A percentile compares a stretch with the other conserved stretches of the same genome.
These are phyloP conservation scores for Chironomus riparius DNA, from an alignment of 2,888 invertebrate species.

Conservation along the genomic window DNA sequence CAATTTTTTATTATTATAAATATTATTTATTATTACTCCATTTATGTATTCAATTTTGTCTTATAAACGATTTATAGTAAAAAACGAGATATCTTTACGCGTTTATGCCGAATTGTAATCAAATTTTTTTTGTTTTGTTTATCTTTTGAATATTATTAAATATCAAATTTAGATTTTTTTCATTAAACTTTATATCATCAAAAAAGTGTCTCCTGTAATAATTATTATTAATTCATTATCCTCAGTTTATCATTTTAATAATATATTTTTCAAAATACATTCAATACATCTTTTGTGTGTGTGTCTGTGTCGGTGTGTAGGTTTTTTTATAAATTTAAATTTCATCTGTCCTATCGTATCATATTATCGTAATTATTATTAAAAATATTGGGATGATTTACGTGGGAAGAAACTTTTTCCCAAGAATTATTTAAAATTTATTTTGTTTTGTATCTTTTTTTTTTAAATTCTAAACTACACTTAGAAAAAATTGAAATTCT, in stretches of 20 bases:
- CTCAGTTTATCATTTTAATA: background rate
- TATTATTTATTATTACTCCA: background rate
- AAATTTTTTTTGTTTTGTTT: background rate
- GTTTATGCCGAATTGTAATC: conserved; percentile 1
- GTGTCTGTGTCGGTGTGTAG: too few relatives aligned
- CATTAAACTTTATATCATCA: background rate
- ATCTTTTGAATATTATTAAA: conserved; percentile 1
- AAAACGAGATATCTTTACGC: conserved; percentile 14
- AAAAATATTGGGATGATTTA: too few relatives aligned
- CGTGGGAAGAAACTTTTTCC: too few relatives aligned
- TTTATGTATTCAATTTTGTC: background rate
- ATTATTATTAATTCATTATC: conserved; percentile 6
- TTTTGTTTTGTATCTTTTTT: too few relatives aligned
- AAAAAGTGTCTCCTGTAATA: conserved; percentile 18
- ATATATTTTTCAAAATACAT: background rate
- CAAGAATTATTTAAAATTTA: too few relatives aligned
- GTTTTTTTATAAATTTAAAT: too few relatives aligned
- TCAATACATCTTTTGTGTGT: background rate
- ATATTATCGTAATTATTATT: too few relatives aligned
- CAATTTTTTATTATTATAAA: background rate
- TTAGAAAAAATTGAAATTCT: too few relatives aligned
- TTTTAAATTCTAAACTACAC: too few relatives aligned
- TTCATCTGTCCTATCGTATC: too few relatives aligned
- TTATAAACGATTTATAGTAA: conserved; percentile 19
- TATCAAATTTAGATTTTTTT: background rate